Base-by-base conservation (phyloP, 2,113 vertebrate species). In the Bubo blakistoni region DNA sequence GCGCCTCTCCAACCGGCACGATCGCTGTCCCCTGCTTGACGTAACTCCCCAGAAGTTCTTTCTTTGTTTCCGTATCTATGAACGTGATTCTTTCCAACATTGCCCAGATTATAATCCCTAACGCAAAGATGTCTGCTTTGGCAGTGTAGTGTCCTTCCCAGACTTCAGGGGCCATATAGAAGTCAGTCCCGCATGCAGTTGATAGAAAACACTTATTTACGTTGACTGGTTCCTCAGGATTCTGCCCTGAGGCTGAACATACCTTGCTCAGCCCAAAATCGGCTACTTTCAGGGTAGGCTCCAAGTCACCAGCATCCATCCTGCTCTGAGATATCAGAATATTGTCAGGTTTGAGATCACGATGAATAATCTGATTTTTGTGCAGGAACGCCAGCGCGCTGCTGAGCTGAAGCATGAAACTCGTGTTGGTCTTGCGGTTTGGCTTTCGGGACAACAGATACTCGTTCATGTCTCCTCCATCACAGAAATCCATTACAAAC, bases 401-500 rank as follows among this genome's bases (percentile, higher is more conserved):
- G 98, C 99, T 99, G 65, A 99, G 98, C 97, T 99, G 99, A 70
- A 99, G 98, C 99, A 99, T 99, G 96, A 99, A 99, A 94, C 99
- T 99, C 97, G 99, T 99, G 97, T 99, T 99, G 96, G 99, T 99
- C 98, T 98, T 99, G 71, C 99, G 99, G 95, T 97, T 99, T 5
- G 99, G 99, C 92, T 99, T 99, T 69, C 99, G 98, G 21, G 99
- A 99, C 81, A 99, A 96, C 42, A 99, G 97, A 94, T 99, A 99
- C 70, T 99, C 98, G 17, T 99, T 99, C 99, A 99, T 99, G 95
- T 99, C 99, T 6, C 99, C 99, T 20, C 99, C 99, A 1, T 99
- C 99, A 57, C 99, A 99, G 98, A 99, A 99, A 98, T 99, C 99
- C 98, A 99, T 99, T 81, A 99, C 99, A 58, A 99, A 99, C 99